These are phyloP conservation scores for Antheraea assamensis DNA, from an alignment of 2,888 invertebrate species.

Conservation along the genomic window DNA sequence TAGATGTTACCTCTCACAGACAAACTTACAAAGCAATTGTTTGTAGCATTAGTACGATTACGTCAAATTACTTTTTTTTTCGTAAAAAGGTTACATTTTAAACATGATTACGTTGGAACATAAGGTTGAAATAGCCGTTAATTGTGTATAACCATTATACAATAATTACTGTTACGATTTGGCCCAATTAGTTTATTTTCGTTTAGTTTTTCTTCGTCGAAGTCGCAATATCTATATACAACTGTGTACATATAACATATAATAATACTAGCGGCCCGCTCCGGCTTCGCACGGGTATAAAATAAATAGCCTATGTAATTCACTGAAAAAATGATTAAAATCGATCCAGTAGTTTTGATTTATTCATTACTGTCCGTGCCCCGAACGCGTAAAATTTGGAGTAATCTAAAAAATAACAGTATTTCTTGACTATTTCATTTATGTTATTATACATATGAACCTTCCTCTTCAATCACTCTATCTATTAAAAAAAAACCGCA, in stretches of 20 bases:
- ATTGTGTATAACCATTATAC: neutral
- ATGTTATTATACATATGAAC: too few species aligned
- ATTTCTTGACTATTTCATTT: too few species aligned
- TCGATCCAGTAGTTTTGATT: too few species aligned
- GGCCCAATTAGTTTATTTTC: conserved; percentile 5
- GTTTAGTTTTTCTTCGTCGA: neutral
- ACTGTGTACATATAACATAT: neutral
- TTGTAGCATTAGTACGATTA: neutral
- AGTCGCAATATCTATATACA: neutral
- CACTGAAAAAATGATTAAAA: too few species aligned
- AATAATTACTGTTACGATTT: neutral
- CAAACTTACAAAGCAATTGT: neutral
- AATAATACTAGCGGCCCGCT: too few species aligned
- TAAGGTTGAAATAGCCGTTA: neutral
- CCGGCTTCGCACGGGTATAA: too few species aligned
- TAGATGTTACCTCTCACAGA: neutral
- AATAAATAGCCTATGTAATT: too few species aligned
- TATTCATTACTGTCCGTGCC: too few species aligned
- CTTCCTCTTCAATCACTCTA: too few species aligned
- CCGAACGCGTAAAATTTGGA: too few species aligned
- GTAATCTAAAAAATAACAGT: too few species aligned
- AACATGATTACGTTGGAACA: neutral
- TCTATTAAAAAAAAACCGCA: too few species aligned
- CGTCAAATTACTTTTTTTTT: neutral
- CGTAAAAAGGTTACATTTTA: neutral